These are phyloP conservation scores for Acronicta alni DNA, from an alignment of 2,888 invertebrate species.

Conservation along the genomic window DNA sequence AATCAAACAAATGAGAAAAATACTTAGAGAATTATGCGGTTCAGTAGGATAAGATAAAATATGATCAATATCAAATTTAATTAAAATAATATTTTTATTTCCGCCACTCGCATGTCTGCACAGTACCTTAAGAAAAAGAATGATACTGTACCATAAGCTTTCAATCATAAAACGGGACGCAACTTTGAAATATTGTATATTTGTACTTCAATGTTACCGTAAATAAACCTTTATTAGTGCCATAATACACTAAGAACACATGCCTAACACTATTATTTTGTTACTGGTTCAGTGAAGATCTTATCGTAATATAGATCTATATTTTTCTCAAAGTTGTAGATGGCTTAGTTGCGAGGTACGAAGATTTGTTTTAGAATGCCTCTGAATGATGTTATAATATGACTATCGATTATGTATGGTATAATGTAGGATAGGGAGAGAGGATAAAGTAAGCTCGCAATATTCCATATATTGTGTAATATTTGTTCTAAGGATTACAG, in stretches of 20 bases:
- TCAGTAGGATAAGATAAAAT: neutral
- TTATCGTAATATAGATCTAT: conserved; percentile 32
- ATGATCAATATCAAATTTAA: conserved; percentile 11
- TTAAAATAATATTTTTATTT: conserved; percentile 5
- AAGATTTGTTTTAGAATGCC: conserved; percentile 54
- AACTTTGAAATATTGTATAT: conserved; percentile 43
- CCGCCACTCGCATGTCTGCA: conserved; percentile 8
- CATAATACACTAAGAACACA: conserved; percentile 48
- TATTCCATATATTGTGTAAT: conserved; percentile 48
- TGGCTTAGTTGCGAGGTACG: conserved; percentile 54
- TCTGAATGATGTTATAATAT: conserved; percentile 28
- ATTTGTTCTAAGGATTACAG: conserved; percentile 55
- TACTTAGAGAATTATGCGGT: conserved; percentile 12
- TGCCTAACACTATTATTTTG: conserved; percentile 36
- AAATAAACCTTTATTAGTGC: conserved; percentile 51
- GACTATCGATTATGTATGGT: conserved; percentile 31
- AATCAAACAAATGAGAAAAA: conserved; percentile 31
- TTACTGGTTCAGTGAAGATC: conserved; percentile 39
- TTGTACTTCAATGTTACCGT: conserved; percentile 57
- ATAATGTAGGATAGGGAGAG: conserved; percentile 45
- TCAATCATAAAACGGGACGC: conserved; percentile 49
- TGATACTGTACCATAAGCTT: conserved; percentile 45
- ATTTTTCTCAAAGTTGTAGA: conserved; percentile 35
- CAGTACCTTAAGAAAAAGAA: conserved; percentile 16
- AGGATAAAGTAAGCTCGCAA: conserved; percentile 39